These are phyloP conservation scores for Melanostigma gelatinosum DNA, from an alignment of 2,113 vertebrate species.

Conservation along the genomic window DNA sequence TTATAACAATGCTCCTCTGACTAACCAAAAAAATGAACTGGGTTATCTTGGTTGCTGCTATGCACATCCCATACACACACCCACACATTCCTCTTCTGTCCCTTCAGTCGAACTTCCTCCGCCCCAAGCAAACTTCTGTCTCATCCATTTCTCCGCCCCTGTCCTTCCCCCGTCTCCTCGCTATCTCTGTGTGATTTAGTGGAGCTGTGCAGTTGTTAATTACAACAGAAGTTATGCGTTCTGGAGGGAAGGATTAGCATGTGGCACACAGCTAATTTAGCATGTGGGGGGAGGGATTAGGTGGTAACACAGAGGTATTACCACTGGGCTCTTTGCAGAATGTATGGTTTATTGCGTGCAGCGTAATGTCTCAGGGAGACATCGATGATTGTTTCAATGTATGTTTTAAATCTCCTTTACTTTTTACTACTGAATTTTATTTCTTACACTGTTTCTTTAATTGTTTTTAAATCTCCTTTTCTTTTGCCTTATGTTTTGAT, in stretches of 20 bases:
- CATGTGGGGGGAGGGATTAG: constrained; percentile 72
- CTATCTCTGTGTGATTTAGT: constrained; percentile 50
- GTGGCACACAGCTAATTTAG: constrained; percentile 69
- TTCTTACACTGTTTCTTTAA: too few relatives aligned
- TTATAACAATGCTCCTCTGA: constrained; percentile 12
- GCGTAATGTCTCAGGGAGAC: too few relatives aligned
- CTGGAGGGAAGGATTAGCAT: constrained; percentile 76
- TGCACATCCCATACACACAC: constrained; percentile 17
- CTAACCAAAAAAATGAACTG: background rate
- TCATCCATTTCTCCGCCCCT: constrained; percentile 37
- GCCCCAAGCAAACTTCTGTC: constrained; percentile 36
- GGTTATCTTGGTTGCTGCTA: constrained; percentile 13
- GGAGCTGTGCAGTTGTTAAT: constrained; percentile 74
- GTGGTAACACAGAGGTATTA: constrained; percentile 73
- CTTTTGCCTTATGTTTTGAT: too few relatives aligned
- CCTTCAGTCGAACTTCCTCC: background rate
- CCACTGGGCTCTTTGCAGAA: constrained; percentile 67
- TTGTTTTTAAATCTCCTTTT: too few relatives aligned
- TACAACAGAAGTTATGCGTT: constrained; percentile 68
- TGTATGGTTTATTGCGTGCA: too few relatives aligned
- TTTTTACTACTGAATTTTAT: too few relatives aligned
- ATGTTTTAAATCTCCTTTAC: too few relatives aligned
- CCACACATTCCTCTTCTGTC: constrained; percentile 4
- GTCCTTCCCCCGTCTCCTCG: constrained; percentile 17
- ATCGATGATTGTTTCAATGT: too few relatives aligned